Evolutionary conservation across 2,888 invertebrate species (phyloP), one percentile per base, ranked within the genome.

Genomic region (Ferdinandea cuprea): DNA sequence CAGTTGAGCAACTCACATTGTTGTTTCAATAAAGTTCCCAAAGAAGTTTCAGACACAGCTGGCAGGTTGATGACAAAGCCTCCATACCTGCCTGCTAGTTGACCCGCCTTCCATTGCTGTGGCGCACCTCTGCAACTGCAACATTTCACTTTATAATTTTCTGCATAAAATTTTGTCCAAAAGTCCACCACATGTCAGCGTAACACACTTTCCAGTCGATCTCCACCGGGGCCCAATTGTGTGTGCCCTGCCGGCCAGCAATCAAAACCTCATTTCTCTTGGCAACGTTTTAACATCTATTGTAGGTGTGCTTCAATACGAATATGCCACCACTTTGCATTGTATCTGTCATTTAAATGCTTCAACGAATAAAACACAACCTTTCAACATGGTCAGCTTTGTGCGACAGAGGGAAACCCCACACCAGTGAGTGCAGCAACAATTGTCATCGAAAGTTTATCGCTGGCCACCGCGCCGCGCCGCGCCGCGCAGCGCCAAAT

Each of bases 401-500:
- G 7, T 44, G 52, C 37, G 42, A 58, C 30, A 15, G 25, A 52
- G 4, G 11, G 21, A 17, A 59, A n/a, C 30, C n/a, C n/a, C 17
- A n/a, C 48, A 17, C 15, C 32, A 28, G 56, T 30, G 35, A 46
- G 44, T 68, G 83, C 72, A 78, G 83, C 72, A 78, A 78, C 83
- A 68, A 83, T 83, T 78, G 83, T 83, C 78, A 78, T 83, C 83
- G 72, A 83, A 73, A 83, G 78, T 83, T 83, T 83, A 83, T 78
- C 71, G 81, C 63, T 9, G 35, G n/a, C n/a, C 42, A 17, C 15
- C 37, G 19, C 48, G 73, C 28, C 11, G n/a, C 37, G 63, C 30
- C 17, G 42, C 42, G 42, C 15, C 37, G 19, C 48, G 73, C 28
- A 15, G n/a, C 37, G 63, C 30, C 54, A 66, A 52, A 76, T 25